A percentile compares a stretch with the other conserved stretches of the same genome.
Conservation (phyloP, 2,888 invertebrate species). For the Exocentrus adspersus region DNA sequence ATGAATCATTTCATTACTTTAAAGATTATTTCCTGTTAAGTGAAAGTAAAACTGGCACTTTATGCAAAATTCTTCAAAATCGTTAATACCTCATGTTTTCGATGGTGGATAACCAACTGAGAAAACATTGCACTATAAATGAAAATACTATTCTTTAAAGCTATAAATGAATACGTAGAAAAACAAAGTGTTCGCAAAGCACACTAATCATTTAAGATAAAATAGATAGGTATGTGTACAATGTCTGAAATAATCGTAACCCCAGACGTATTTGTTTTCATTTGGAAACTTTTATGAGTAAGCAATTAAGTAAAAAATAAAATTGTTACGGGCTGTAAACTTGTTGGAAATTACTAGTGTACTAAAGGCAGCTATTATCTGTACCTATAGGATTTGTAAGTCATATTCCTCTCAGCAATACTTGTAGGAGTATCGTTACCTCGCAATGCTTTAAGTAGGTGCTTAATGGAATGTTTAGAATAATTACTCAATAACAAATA, state of each 20-base stretch:
- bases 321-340: conserved; percentile 9
- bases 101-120: not conserved
- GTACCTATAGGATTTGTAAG: too few species aligned
- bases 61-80: conserved; percentile 15
- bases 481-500: too few species aligned
- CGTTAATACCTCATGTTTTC: too few species aligned
- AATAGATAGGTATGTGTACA: conserved; percentile 23
- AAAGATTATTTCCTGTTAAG: not conserved
- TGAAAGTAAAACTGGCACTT: not conserved
- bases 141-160: conserved; percentile 5
- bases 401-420: too few species aligned
- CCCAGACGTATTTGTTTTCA: conserved; percentile 21
- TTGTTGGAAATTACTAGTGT: not conserved
- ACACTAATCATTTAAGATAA: conserved; percentile 13
- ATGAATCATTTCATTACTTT: too few species aligned
- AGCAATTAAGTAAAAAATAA: conserved; percentile 19
- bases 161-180: conserved; percentile 3
- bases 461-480: too few species aligned
- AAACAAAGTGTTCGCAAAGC: conserved; percentile 22
- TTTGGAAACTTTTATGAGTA: conserved; percentile 14
- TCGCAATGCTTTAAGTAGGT: too few species aligned
- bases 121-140: conserved; percentile 18
- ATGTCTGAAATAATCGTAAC: conserved; percentile 17
- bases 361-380: not conserved
- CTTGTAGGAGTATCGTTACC: too few species aligned